Evolutionary conservation across 2,888 invertebrate species (phyloP).

Genomic region (Muschampia plurimacula): DNA sequence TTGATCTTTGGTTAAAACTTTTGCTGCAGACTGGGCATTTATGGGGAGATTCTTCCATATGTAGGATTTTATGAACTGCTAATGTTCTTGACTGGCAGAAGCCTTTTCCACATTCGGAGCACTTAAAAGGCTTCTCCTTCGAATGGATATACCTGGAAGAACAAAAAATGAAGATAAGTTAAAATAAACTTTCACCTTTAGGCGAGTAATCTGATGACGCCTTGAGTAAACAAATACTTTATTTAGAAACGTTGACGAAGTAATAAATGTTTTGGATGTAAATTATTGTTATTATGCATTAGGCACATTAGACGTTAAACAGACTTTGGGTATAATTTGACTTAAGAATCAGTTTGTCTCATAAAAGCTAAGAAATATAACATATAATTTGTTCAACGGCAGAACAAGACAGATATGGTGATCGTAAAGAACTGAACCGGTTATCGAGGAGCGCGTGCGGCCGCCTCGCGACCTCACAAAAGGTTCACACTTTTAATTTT

Average conservation of each 20-base stretch:
- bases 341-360: slow-evolving; percentile 74
- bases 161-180: slow-evolving; percentile 54
- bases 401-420: slow-evolving; percentile 83
- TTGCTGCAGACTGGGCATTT: slow-evolving; percentile 96
- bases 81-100: slow-evolving; percentile 98
- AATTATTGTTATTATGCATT: slow-evolving; percentile 67
- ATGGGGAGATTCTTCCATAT: slow-evolving; percentile 96
- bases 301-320: slow-evolving; percentile 73
- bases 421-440: slow-evolving; percentile 84
- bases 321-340: slow-evolving; percentile 65
- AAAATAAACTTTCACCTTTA: slow-evolving; percentile 60
- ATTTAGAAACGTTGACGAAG: slow-evolving; percentile 58
- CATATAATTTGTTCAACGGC: slow-evolving; percentile 83
- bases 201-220: slow-evolving; percentile 51
- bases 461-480: slow-evolving; percentile 83
- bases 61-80: slow-evolving; percentile 97
- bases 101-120: slow-evolving; percentile 98
- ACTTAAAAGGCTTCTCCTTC: slow-evolving; percentile 99
- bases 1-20: slow-evolving; percentile 96
- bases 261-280: slow-evolving; percentile 64
- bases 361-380: slow-evolving; percentile 85
- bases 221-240: slow-evolving; percentile 60
- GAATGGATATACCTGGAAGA: slow-evolving; percentile 97
- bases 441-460: slow-evolving; percentile 79
- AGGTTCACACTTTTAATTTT: slow-evolving; percentile 79